Evolutionary conservation across 2,888 invertebrate species (phyloP).

Genomic region (Drosophila cyrtoloma): DNA sequence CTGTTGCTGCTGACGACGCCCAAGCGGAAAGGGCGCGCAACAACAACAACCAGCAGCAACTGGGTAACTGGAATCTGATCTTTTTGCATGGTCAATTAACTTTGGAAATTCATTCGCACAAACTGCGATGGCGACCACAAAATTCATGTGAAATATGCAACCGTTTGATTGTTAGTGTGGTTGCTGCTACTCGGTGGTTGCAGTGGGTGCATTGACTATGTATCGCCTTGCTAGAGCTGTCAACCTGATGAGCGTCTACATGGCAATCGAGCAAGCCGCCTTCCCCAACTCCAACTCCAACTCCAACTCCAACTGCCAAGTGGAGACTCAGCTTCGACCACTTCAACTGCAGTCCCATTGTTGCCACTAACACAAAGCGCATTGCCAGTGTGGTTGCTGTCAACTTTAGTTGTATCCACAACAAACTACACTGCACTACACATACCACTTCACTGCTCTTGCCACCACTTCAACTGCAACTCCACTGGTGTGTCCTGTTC

Average conservation of each 20-base stretch:
- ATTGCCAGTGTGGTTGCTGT: constrained; percentile 24
- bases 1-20: constrained; percentile 18
- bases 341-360: constrained; percentile 33
- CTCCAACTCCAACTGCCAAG: neutral
- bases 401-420: constrained; percentile 43
- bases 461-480: constrained; percentile 11
- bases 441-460: constrained; percentile 10
- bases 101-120: constrained; percentile 59
- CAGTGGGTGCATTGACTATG: constrained; percentile 57
- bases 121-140: constrained; percentile 52
- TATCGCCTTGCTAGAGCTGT: constrained; percentile 74
- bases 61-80: constrained; percentile 66
- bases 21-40: constrained; percentile 42
- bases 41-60: constrained; percentile 14
- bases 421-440: constrained; percentile 24
- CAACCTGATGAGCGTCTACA: constrained; percentile 76
- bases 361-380: constrained; percentile 40
- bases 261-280: constrained; percentile 61
- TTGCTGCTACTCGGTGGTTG: constrained; percentile 6
- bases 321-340: neutral
- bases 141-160: constrained; percentile 66
- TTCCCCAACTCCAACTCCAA: neutral
- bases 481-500: constrained; percentile 50
- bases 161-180: constrained; percentile 30
- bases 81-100: constrained; percentile 78